A percentile compares a stretch with the other conserved stretches of the same genome.
These are phyloP conservation scores for Falco naumanni DNA, from an alignment of 2,797 vertebrate species.

Conservation along the genomic window DNA sequence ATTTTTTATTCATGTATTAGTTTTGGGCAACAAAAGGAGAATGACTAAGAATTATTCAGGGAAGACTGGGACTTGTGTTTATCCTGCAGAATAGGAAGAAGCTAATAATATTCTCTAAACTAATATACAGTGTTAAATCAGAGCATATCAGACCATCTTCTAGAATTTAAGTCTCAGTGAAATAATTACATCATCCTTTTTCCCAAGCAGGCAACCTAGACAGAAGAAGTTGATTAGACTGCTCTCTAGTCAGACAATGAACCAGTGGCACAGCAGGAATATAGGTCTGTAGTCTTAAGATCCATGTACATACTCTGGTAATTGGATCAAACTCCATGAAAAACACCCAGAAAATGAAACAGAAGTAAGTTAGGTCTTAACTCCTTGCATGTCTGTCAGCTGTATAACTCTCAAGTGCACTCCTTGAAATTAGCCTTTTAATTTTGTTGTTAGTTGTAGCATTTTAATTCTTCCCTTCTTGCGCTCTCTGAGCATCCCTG, in stretches of 20 bases:
- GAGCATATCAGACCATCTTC: neutral
- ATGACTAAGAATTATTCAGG: neutral
- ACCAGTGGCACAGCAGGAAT: constrained; percentile 53
- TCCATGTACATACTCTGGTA: constrained; percentile 2
- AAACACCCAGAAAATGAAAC: constrained; percentile 36
- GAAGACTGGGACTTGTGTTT: neutral
- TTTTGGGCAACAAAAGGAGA: neutral
- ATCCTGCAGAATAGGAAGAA: neutral
- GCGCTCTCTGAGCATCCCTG: neutral
- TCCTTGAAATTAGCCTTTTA: constrained; percentile 12
- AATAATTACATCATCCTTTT: constrained; percentile 64
- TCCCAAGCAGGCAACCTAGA: constrained; percentile 41
- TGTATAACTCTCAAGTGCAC: neutral
- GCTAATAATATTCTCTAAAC: constrained; percentile 8
- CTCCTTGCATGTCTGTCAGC: neutral
- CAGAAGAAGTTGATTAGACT: constrained; percentile 53
- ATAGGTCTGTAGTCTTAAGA: constrained; percentile 8
- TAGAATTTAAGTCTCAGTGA: constrained; percentile 23
- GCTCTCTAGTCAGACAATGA: constrained; percentile 50
- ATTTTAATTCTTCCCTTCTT: constrained; percentile 46
- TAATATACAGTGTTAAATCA: constrained; percentile 20
- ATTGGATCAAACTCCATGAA: constrained; percentile 47
- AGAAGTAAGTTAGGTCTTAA: constrained; percentile 30
- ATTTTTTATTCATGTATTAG: neutral
- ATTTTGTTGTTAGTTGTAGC: neutral